These are phyloP conservation scores for Amphiura filiformis DNA, from an alignment of 35 echinoderm and acorn worm species.

Conservation along the genomic window DNA sequence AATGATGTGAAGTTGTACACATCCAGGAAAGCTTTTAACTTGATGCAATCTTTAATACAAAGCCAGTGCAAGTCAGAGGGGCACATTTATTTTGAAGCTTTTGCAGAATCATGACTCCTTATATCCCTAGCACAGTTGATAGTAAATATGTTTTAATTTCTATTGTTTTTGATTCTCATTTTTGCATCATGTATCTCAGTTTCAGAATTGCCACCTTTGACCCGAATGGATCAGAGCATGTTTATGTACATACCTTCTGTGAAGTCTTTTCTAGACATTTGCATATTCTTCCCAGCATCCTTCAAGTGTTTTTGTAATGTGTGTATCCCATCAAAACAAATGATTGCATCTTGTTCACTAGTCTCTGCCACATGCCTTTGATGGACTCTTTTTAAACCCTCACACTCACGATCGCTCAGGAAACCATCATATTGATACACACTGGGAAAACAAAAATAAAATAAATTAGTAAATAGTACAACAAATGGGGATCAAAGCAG, in stretches of 20 bases:
- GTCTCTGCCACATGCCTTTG: conserved; percentile 56
- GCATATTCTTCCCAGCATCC: conserved; percentile 30
- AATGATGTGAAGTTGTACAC: too few species aligned
- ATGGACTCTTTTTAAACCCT: conserved; percentile 73
- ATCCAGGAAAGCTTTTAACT: too few species aligned
- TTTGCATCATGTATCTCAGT: background rate
- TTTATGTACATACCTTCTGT: conserved; percentile 72
- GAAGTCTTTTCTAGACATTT: conserved; percentile 60
- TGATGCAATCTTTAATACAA: too few species aligned
- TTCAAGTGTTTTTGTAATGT: conserved; percentile 66
- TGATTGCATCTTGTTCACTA: conserved; percentile 49
- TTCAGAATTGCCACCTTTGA: too few species aligned
- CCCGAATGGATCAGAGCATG: background rate
- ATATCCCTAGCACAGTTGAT: background rate
- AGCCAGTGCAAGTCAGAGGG: too few species aligned
- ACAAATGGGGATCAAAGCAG: too few species aligned
- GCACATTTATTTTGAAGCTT: too few species aligned
- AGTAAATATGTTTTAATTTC: background rate
- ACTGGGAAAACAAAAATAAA: conserved; percentile 54
- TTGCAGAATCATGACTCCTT: too few species aligned
- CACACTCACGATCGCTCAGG: conserved; percentile 74
- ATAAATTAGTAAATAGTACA: too few species aligned
- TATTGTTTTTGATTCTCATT: background rate
- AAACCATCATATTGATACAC: conserved; percentile 84
- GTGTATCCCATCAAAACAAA: conserved; percentile 77